A percentile compares a stretch with the other conserved stretches of the same genome.
Evolutionary conservation across 2,797 vertebrate species (phyloP).

Genomic region (Peromyscus attwateri): DNA sequence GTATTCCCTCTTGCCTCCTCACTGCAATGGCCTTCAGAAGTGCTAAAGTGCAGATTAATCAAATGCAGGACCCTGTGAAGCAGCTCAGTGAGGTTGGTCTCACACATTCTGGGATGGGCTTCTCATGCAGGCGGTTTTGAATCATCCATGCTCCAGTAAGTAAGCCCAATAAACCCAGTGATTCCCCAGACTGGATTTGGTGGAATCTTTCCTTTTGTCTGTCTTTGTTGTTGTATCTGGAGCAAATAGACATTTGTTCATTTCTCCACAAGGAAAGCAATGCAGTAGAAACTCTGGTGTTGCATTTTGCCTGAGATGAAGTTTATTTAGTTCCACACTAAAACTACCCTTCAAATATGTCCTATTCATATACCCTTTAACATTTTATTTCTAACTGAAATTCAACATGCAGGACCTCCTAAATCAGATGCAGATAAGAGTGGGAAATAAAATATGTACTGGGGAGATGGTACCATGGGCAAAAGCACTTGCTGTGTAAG

Average conservation of each 20-base stretch:
- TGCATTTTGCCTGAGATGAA: background rate
- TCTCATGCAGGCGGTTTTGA: background rate
- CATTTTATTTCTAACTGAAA: constrained; percentile 13
- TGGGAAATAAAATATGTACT: constrained; percentile 20
- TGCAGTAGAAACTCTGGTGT: background rate
- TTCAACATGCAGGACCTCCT: background rate
- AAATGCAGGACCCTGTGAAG: background rate
- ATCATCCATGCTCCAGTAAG: background rate
- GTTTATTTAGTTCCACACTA: background rate
- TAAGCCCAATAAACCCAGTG: background rate
- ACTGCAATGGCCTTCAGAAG: background rate
- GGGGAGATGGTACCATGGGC: background rate
- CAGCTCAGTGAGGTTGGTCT: background rate
- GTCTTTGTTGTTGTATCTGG: background rate
- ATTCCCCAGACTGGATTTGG: background rate
- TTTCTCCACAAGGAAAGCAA: background rate
- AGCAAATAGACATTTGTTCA: background rate
- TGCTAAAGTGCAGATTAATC: background rate
- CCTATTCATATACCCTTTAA: constrained; percentile 30
- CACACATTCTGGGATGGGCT: background rate
- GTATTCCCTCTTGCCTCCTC: background rate
- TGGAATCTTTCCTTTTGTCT: background rate
- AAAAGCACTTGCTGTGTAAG: background rate
- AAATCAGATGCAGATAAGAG: constrained; percentile 15
- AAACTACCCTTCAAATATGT: constrained; percentile 4